phyloP scores from a whole-genome alignment of 2,797 vertebrate species.

The Melanotaenia pygmaea region DNA sequence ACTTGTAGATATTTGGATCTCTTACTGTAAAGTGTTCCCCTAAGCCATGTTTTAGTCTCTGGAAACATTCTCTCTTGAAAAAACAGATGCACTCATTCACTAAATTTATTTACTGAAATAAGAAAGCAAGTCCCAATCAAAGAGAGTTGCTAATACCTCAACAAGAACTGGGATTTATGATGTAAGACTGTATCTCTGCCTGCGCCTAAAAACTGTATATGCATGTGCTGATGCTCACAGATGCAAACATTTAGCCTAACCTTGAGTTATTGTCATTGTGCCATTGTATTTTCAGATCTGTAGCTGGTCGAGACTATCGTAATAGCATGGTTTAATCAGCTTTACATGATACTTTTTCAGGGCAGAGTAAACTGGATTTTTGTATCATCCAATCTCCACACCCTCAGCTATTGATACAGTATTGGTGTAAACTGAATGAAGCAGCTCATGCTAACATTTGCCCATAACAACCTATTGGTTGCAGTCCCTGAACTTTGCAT shows the following conservation, averaged over 20 bases:
- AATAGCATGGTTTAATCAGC: neutral
- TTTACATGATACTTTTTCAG: neutral
- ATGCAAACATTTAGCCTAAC: neutral
- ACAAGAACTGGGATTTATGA: neutral
- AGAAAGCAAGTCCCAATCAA: neutral
- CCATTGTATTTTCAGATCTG: neutral
- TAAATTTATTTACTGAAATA: neutral
- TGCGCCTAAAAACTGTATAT: neutral
- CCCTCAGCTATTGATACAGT: no score
- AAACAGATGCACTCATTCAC: neutral
- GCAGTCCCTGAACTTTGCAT: no score
- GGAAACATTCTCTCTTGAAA: neutral
- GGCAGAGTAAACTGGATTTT: no score
- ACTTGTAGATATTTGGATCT: neutral
- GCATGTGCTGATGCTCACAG: neutral
- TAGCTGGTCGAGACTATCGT: neutral
- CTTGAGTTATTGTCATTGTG: neutral
- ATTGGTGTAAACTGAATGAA: no score
- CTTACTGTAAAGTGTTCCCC: neutral
- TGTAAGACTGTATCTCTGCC: neutral
- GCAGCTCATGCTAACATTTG: no score
- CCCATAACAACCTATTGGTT: no score
- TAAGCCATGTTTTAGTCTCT: neutral
- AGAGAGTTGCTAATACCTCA: neutral
- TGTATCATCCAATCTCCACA: no score